phyloP scores from a whole-genome alignment of 2,797 vertebrate species.

The Acrossocheilus wenchowensis region DNA sequence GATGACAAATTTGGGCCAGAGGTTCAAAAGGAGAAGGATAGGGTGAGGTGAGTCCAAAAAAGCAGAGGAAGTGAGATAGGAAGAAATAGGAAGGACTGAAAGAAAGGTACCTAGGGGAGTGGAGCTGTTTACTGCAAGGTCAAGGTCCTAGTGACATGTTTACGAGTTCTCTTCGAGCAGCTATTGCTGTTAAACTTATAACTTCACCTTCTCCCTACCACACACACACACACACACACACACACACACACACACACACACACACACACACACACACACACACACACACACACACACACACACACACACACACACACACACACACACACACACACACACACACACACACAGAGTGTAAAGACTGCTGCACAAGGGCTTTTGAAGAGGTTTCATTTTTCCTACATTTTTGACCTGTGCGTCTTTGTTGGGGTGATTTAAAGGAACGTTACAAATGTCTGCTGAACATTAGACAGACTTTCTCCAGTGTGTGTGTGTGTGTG shows the following conservation, averaged over 20 bases:
- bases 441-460: conserved; percentile 71
- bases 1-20: not conserved
- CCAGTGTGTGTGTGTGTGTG: conserved; percentile 9
- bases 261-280: no score
- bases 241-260: not conserved
- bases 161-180: conserved; percentile 74
- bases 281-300: not conserved
- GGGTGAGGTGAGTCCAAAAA: conserved; percentile 1
- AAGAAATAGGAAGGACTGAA: conserved; percentile 33
- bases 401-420: conserved; percentile 1
- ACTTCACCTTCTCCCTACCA: conserved; percentile 59
- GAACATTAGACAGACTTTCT: conserved; percentile 62
- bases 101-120: conserved; percentile 63
- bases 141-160: conserved; percentile 80
- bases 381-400: conserved; percentile 43
- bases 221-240: conserved; percentile 3
- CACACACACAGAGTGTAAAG: not conserved
- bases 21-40: not conserved
- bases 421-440: conserved; percentile 66
- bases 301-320: no score
- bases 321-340: not conserved
- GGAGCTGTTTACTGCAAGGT: conserved; percentile 81
- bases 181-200: conserved; percentile 75
- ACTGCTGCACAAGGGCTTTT: conserved; percentile 7
- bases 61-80: conserved; percentile 45